Conservation (phyloP, 2,113 vertebrate species). For the Physeter macrocephalus region DNA sequence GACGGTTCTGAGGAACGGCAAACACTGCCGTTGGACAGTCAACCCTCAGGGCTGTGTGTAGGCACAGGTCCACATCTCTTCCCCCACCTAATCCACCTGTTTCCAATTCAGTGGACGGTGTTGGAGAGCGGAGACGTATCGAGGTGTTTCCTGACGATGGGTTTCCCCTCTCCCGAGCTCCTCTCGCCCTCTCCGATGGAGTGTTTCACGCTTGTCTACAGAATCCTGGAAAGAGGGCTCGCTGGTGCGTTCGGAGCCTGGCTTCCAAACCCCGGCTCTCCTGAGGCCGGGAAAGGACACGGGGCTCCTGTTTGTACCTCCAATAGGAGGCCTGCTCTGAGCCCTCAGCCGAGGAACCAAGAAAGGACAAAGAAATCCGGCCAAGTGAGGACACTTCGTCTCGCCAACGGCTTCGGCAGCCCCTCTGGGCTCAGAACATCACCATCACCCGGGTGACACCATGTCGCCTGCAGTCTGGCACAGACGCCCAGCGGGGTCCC, state of each 20-base stretch:
- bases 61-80: too few relatives aligned
- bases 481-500: not conserved
- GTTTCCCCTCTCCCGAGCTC: not conserved
- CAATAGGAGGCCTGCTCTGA: not conserved
- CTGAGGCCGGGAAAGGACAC: not conserved
- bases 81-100: too few relatives aligned
- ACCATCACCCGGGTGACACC: rapidly evolving
- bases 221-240: not conserved
- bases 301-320: not conserved
- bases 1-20: not conserved
- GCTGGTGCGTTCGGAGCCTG: not conserved
- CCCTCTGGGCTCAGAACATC: not conserved
- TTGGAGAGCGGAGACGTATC: rapidly evolving
- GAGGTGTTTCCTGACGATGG: too few relatives aligned
- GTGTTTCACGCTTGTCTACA: not conserved
- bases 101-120: not conserved
- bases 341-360: not conserved
- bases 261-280: not conserved
- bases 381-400: not conserved
- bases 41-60: rapidly evolving
- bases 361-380: too few relatives aligned
- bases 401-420: rapidly evolving
- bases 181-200: not conserved
- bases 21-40: not conserved
- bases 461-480: rapidly evolving